Base-by-base conservation (phyloP, 2,888 invertebrate species). In the Caenorhabditis drosophilae region DNA sequence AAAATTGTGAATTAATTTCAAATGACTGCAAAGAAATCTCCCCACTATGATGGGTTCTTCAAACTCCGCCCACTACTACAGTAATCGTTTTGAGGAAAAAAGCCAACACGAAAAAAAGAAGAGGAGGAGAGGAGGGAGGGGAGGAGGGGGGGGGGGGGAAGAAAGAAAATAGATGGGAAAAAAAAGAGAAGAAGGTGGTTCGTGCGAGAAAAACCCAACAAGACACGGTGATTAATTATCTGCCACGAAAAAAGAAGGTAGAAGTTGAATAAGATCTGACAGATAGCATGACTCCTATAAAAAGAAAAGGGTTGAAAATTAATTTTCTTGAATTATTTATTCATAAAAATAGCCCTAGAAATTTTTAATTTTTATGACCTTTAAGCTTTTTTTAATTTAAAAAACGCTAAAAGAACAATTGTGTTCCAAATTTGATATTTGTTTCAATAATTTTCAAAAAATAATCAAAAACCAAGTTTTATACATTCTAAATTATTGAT, bases 21-120 rank as follows among this genome's bases (percentile, higher is more conserved):
- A 45, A 4, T 31, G 27, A 45, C n/a, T 31, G n/a, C 15, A 23
- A 35, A 20, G 45, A 48, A 27, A 53, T 49, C 50, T 53, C 57
- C 58, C 64, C 51, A 41, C 45, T 11, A 9, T 50, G 15, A 4
- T 23, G 23, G 15, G 7, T 2, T 11, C 4, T 44, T 36, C 51
- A 52, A 42, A 23, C 58, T 50, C 54, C 64, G 64, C 64, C 64
- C 55, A 35, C 51, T 23, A 50, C 58, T 47, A 58, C 64, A 64
- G 58, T 58, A 58, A 44, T 46, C 54, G 31, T 12, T 12, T 26
- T n/a, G 15, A 11, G 44, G 25, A 4, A 23, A 35, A 16, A n/a
- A 38, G 27, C 15, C n/a, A 12, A 26, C 50, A 18, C 26, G n/a
- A 35, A 2, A 35, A 23, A n/a, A 27, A 45, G 34, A 18, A 26